Base-by-base conservation (phyloP, 2,113 vertebrate genomes). In the Murina feae region DNA sequence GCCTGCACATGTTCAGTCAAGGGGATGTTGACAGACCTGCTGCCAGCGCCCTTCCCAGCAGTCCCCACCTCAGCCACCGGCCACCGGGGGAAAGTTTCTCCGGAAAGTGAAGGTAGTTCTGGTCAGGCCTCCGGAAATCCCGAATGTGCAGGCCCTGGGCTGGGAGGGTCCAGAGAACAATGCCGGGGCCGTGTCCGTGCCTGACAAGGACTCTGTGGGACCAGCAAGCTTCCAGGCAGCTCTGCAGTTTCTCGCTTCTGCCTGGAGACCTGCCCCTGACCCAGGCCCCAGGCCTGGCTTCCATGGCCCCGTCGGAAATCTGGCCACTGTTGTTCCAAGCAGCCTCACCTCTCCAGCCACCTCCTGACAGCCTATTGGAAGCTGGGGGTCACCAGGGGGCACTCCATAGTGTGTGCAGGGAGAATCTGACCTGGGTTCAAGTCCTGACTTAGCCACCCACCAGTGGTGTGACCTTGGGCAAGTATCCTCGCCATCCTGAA, bases 131-230 rank as follows among this genome's bases (percentile, higher is more conserved):
- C 80, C n/a, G 89, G 96, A 97, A 97, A 95, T 82, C 83, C 92
- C 82, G 66, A 5, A 76, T 6, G 65, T 86, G 87, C 12, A 47
- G 47, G 49, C 60, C 35, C 76, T 37, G 55, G 35, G 78, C 65
- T 44, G 85, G 66, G 74, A 87, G 28, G 51, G 39, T 17, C 82
- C 47, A n/a, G 91, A 94, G 75, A 94, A 97, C 95, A 97, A 96
- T 97, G 89, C 25, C 7, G 25, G 42, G 71, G 25, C 47, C 74
- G 0, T 3, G 17, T 11, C 28, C 18, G 2, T 51, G 47, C 44
- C 47, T 12, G 30, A 47, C 3, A 0, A 90, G 94, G 95, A 86
- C 65, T 32, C 85, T 0, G 32, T 0, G 35, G 17, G 5, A 25
- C n/a, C 9, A n/a, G 79, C 53, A 5, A n/a, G 25, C 66, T 95